phyloP scores from a whole-genome alignment of 2,888 invertebrate genomes.

The Sympetrum striolatum region DNA sequence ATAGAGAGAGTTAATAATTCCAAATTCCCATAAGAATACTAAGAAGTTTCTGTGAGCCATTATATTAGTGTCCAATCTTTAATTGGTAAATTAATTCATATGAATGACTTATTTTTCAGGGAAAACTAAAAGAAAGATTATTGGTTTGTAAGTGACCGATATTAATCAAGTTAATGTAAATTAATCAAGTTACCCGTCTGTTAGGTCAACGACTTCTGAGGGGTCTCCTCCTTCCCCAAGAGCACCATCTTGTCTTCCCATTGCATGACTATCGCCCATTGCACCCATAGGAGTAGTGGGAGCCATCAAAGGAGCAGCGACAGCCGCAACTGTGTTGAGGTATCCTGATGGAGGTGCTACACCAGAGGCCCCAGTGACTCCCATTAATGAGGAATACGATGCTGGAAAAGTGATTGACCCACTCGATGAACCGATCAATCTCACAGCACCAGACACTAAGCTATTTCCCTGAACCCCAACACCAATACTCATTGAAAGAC shows the following conservation, averaged over 20 bases:
- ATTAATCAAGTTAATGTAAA: not conserved
- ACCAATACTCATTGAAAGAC: not conserved
- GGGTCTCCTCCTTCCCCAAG: not conserved
- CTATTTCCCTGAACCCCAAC: constrained; percentile 16
- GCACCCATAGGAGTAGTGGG: not conserved
- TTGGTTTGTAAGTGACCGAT: no score
- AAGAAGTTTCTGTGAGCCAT: no score
- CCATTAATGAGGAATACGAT: constrained; percentile 12
- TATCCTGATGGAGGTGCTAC: constrained; percentile 13
- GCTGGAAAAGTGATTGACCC: constrained; percentile 8
- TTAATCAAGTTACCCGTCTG: constrained; percentile 8
- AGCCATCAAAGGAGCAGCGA: constrained; percentile 21
- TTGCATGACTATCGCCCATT: constrained; percentile 19
- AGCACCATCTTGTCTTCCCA: constrained; percentile 13
- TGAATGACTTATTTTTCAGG: no score
- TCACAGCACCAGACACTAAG: not conserved
- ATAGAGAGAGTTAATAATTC: no score
- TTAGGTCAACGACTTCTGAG: constrained; percentile 32
- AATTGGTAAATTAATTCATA: no score
- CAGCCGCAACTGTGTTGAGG: constrained; percentile 13
- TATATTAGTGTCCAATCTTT: no score
- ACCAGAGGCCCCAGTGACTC: constrained; percentile 3
- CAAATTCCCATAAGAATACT: no score
- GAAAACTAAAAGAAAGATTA: no score
- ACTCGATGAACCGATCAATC: constrained; percentile 13